Evolutionary conservation across 2,888 invertebrate genomes (phyloP).

Genomic region (Thymelicus acteon): DNA sequence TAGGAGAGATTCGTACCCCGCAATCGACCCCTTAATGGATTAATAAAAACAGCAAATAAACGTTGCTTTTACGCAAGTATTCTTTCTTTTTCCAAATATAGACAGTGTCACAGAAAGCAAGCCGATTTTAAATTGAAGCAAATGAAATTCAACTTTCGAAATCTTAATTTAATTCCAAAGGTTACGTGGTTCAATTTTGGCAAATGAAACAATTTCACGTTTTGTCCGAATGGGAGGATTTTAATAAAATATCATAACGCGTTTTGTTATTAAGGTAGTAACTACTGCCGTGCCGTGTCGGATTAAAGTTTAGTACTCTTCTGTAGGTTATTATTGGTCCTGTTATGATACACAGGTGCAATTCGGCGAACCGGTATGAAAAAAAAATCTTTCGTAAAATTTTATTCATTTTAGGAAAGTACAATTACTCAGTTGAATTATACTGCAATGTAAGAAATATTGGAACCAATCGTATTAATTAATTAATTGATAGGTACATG

Average conservation of each 20-base stretch:
- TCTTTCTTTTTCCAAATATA: constrained; percentile 6
- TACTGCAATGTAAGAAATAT: too few relatives aligned
- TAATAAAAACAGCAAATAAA: not conserved
- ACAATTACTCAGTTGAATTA: too few relatives aligned
- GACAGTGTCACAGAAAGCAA: constrained; percentile 5
- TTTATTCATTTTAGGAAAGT: too few relatives aligned
- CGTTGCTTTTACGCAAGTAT: not conserved
- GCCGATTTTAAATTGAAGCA: constrained; percentile 6
- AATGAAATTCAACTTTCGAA: constrained; percentile 23
- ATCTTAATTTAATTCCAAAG: constrained; percentile 23
- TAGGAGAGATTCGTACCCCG: too few relatives aligned
- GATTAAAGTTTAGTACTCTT: not conserved
- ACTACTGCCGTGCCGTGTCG: too few relatives aligned
- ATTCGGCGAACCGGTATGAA: too few relatives aligned
- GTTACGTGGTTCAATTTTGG: constrained; percentile 15
- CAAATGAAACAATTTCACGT: constrained; percentile 14
- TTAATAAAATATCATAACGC: not conserved
- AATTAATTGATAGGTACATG: too few relatives aligned
- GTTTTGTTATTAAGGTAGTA: constrained; percentile 4
- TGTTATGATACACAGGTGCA: too few relatives aligned
- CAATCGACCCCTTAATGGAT: too few relatives aligned
- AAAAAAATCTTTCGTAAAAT: too few relatives aligned
- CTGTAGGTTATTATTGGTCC: not conserved
- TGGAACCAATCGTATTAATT: too few relatives aligned
- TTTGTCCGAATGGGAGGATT: not conserved